A percentile compares a stretch with the other conserved stretches of the same genome.
phyloP scores from a whole-genome alignment of 2,888 invertebrate genomes.

The Hyposoter dolosus region DNA sequence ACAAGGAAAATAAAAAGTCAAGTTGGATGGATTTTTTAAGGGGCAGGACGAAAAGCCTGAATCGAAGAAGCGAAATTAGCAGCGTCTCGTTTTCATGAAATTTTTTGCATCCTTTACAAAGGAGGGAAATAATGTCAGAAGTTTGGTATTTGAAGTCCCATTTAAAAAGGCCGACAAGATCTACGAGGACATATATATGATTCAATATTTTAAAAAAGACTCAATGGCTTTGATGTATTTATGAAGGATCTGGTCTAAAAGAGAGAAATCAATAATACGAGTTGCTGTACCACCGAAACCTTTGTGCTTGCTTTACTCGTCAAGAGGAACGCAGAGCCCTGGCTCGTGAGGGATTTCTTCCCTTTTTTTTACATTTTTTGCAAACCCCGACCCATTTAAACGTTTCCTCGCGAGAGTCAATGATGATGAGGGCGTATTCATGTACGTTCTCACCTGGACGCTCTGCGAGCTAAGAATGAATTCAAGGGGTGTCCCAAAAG shows the following conservation, averaged over 20 bases:
- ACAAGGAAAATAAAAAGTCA: slow-evolving; percentile 9
- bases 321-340: slow-evolving; percentile 8
- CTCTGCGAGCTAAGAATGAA: slow-evolving; percentile 47
- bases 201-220: slow-evolving; percentile 3
- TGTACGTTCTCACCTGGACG: slow-evolving; percentile 69
- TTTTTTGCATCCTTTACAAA: background rate
- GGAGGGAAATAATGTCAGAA: background rate
- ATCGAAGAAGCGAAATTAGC: background rate
- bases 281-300: slow-evolving; percentile 5
- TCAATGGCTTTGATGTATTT: slow-evolving; percentile 10
- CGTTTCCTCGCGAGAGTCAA: slow-evolving; percentile 27
- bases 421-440: slow-evolving; percentile 70
- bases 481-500: slow-evolving; percentile 4
- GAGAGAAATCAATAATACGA: slow-evolving; percentile 36
- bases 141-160: background rate
- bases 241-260: slow-evolving; percentile 11
- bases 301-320: slow-evolving; percentile 39
- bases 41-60: background rate
- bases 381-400: slow-evolving; percentile 1
- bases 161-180: slow-evolving; percentile 7
- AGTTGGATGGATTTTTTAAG: slow-evolving; percentile 9
- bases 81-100: background rate
- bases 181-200: background rate
- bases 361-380: background rate
- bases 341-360: background rate